Base-by-base conservation (phyloP, 2,797 vertebrate species). In the Ptychadena robeensis region DNA sequence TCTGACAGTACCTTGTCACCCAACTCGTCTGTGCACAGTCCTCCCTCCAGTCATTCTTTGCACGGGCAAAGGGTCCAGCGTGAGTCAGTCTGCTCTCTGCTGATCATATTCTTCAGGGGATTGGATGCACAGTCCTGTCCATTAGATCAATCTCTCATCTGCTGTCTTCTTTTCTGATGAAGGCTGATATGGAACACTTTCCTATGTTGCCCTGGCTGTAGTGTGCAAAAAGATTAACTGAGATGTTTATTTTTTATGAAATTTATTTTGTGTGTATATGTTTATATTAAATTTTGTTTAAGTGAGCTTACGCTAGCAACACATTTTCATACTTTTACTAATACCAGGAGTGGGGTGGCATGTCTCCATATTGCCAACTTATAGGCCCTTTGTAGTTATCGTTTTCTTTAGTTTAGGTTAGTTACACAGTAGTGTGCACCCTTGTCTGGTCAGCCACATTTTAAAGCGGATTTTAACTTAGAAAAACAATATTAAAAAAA, bases 1-100 rank as follows among this genome's bases (percentile, higher is more conserved):
- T 35, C 70, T 81, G 70, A 63, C 79, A 81, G 59, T 53, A 48
- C 68, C 68, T 61, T 48, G 53, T 64, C 68, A 64, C 34, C 68
- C 53, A 44, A 63, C 57, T 71, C 4, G 35, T 80, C 2, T 10
- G 25, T 0, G 0, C 22, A 2, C 7, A 57, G 65, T 75, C 22
- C 70, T 76, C 68, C 28, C 11, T 22, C 9, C 76, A 15, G 3
- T 59, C 64, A 34, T 81, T 69, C 68, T 32, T 44, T 9, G 35
- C 28, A 64, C 44, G 71, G 68, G 67, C 57, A 9, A 59, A 63
- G 53, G 78, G 37, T 37, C 38, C 11, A 57, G 27, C 70, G 57
- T 30, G 18, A 73, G 38, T 48, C 53, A 27, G 25, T 14, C 65
- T 38, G 44, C 38, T 70, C 31, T 30, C 57, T 25, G 76, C 59